phyloP scores from a whole-genome alignment of 2,797 vertebrate species.

The Eulemur rubriventer region DNA sequence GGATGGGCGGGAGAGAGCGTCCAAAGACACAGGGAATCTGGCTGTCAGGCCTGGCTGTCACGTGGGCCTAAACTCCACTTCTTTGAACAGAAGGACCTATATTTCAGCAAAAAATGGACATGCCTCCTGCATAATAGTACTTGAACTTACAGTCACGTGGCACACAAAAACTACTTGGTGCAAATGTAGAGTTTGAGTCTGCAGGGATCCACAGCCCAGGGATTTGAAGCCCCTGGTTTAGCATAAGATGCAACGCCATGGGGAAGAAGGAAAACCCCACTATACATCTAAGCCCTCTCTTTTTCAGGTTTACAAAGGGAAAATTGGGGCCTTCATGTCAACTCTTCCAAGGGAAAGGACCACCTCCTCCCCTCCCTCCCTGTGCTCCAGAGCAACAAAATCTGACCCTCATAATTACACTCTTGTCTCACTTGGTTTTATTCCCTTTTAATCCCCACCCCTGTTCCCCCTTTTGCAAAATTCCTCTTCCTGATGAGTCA shows the following conservation, averaged over 20 bases:
- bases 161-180: background rate
- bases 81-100: background rate
- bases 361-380: background rate
- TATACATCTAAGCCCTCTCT: background rate
- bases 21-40: background rate
- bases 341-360: background rate
- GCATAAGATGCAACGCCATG: background rate
- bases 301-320: background rate
- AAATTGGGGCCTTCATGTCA: background rate
- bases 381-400: background rate
- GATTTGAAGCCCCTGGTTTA: background rate
- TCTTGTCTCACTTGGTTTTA: background rate
- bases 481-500: constrained; percentile 61
- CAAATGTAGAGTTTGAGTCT: background rate
- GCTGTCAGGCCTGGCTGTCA: background rate
- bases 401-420: background rate
- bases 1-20: background rate
- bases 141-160: background rate
- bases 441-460: background rate
- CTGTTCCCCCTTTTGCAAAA: background rate
- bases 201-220: background rate
- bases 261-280: background rate
- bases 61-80: background rate
- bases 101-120: background rate
- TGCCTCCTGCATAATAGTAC: background rate